phyloP scores from a whole-genome alignment of 1,140 invertebrate species.

The Psix sp. region DNA sequence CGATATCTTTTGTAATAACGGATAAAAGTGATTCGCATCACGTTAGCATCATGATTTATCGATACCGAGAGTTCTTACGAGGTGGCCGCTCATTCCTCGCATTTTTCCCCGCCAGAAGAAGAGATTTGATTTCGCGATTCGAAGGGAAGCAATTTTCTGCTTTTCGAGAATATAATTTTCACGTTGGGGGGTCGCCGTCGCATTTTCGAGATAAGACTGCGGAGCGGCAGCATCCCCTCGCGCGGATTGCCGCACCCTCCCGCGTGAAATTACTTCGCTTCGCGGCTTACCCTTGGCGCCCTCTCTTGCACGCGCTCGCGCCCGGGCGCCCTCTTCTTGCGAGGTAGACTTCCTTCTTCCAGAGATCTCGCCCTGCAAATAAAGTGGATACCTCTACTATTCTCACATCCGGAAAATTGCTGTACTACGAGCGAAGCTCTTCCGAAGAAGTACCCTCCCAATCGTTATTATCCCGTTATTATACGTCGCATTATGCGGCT shows the following conservation, averaged over 20 bases:
- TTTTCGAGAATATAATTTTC: constrained; percentile 76
- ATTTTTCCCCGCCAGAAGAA: constrained; percentile 50
- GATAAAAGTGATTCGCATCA: constrained; percentile 55
- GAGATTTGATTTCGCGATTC: constrained; percentile 64
- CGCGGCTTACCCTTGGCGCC: constrained; percentile 73
- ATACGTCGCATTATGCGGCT: constrained; percentile 60
- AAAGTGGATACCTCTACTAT: constrained; percentile 76
- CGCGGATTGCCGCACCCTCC: constrained; percentile 58
- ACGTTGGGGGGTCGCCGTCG: constrained; percentile 58
- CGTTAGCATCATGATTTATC: constrained; percentile 56
- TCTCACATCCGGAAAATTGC: constrained; percentile 76
- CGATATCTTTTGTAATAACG: constrained; percentile 48
- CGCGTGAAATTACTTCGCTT: constrained; percentile 77
- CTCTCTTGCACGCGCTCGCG: constrained; percentile 37
- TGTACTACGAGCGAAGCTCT: constrained; percentile 64
- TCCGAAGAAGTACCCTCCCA: constrained; percentile 59
- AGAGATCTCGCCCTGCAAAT: constrained; percentile 73
- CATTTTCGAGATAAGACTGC: constrained; percentile 73
- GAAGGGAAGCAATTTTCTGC: constrained; percentile 73
- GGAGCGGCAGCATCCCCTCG: constrained; percentile 39
- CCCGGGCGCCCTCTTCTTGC: constrained; percentile 60
- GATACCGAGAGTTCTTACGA: constrained; percentile 30
- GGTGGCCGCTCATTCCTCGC: constrained; percentile 30
- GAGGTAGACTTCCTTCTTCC: constrained; percentile 75
- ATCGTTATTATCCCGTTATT: constrained; percentile 62